Evolutionary conservation across 2,797 vertebrate species (phyloP).

Genomic region (Parauchenoglanis punctatus): DNA sequence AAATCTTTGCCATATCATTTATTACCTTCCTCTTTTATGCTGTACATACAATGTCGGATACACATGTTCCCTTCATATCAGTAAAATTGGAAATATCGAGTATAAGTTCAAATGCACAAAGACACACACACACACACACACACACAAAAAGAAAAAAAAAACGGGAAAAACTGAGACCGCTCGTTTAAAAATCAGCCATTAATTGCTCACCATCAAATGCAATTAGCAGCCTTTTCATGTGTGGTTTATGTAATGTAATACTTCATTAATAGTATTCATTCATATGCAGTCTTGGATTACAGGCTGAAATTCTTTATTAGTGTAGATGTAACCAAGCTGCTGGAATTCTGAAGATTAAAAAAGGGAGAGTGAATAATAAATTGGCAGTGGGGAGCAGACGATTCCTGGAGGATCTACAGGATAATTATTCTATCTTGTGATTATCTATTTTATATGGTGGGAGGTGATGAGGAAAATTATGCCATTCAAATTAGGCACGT

Average conservation of each 20-base stretch:
- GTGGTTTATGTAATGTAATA: slow-evolving; percentile 99
- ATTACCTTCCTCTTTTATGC: slow-evolving; percentile 81
- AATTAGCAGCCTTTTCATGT: slow-evolving; percentile 99
- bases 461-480: slow-evolving; percentile 83
- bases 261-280: slow-evolving; percentile 99
- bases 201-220: slow-evolving; percentile 99
- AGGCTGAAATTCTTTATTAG: slow-evolving; percentile 98
- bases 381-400: slow-evolving; percentile 87
- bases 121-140: slow-evolving; percentile 26
- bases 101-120: neutral
- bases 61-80: slow-evolving; percentile 25
- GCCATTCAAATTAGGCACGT: slow-evolving; percentile 81
- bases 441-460: slow-evolving; percentile 93
- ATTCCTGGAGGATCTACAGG: slow-evolving; percentile 98
- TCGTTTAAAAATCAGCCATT: slow-evolving; percentile 96
- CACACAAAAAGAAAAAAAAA: neutral
- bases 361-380: slow-evolving; percentile 81
- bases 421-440: slow-evolving; percentile 98
- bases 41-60: slow-evolving; percentile 67
- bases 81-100: slow-evolving; percentile 16
- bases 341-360: slow-evolving; percentile 91
- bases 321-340: slow-evolving; percentile 93
- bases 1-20: slow-evolving; percentile 85
- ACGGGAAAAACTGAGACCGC: slow-evolving; percentile 58
- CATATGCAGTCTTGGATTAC: slow-evolving; percentile 97